Conservation (phyloP, 2,888 invertebrate genomes). For the Harmothoe impar region DNA sequence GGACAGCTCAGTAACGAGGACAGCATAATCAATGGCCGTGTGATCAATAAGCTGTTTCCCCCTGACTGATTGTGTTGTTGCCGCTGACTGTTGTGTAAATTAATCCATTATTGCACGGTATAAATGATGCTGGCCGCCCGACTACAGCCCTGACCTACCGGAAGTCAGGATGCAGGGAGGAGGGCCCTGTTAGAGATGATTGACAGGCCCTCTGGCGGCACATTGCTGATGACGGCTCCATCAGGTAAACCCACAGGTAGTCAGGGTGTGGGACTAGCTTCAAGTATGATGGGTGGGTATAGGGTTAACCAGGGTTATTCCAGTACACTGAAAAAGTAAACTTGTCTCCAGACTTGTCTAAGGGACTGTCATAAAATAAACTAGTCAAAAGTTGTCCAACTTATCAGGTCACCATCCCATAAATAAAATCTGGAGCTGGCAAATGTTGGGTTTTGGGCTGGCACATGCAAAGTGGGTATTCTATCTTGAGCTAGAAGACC, state of each 20-base stretch:
- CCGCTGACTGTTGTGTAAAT: slow-evolving; percentile 45
- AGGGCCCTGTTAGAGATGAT: slow-evolving; percentile 42
- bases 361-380: too few relatives aligned
- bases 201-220: slow-evolving; percentile 44
- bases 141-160: background rate
- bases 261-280: background rate
- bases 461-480: too few relatives aligned
- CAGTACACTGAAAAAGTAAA: too few relatives aligned
- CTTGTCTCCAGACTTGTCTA: too few relatives aligned
- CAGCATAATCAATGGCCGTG: slow-evolving; percentile 5
- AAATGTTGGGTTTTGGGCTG: too few relatives aligned
- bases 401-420: too few relatives aligned
- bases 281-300: too few relatives aligned
- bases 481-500: too few relatives aligned
- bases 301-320: too few relatives aligned
- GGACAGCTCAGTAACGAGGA: slow-evolving; percentile 34
- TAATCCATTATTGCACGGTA: slow-evolving; percentile 24
- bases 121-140: background rate
- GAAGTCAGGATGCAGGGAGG: slow-evolving; percentile 29
- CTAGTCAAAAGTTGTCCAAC: too few relatives aligned
- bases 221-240: slow-evolving; percentile 7
- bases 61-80: background rate
- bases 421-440: too few relatives aligned
- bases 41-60: slow-evolving; percentile 53
- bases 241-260: background rate